Evolutionary conservation across 1,140 invertebrate species (phyloP), one percentile per base, ranked within the genome.

Genomic region (Zelostemma sp.): DNA sequence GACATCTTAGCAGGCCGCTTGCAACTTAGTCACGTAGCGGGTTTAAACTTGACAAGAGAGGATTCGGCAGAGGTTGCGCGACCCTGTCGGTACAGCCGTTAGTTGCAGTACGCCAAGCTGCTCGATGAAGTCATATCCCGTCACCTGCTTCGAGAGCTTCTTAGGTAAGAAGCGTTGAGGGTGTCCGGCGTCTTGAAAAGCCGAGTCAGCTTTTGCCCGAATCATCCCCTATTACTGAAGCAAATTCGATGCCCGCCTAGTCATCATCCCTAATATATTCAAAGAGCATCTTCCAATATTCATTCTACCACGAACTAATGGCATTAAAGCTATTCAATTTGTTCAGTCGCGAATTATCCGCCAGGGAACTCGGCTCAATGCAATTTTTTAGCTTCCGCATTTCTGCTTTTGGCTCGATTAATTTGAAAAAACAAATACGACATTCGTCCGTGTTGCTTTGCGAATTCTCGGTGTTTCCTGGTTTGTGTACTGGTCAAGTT

Each of bases 1-100:
- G 82, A 82, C 82, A 84, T 84, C 82, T 84, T 84, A 84, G 81
- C 82, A 84, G 82, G 82, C 81, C 80, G 80, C 82, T 84, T 84
- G 81, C 81, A 84, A 84, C 80, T 83, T 84, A 83, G 82, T 84
- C 82, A 84, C 82, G 82, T 84, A 84, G 76, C 69, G 75, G 81
- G 80, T 84, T 84, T 84, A 84, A 84, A 83, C 82, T 84, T 84
- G 82, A 84, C 82, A 84, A 79, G 80, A 80, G 78, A 63, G 65
- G 66, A 69, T 73, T 69, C 66, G 67, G 59, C 55, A 66, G 70
- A 40, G 12, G 16, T 33, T n/a, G 40, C 40, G 48, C 57, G 40
- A 56, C 54, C 58, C 35, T 58, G 55, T 50, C 54, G 70, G 15
- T 59, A 59, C 51, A 31, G 14, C 48, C 66, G 59, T 63, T 69